Evolutionary conservation across 2,113 vertebrate species (phyloP).

Genomic region (Entosphenus tridentatus): DNA sequence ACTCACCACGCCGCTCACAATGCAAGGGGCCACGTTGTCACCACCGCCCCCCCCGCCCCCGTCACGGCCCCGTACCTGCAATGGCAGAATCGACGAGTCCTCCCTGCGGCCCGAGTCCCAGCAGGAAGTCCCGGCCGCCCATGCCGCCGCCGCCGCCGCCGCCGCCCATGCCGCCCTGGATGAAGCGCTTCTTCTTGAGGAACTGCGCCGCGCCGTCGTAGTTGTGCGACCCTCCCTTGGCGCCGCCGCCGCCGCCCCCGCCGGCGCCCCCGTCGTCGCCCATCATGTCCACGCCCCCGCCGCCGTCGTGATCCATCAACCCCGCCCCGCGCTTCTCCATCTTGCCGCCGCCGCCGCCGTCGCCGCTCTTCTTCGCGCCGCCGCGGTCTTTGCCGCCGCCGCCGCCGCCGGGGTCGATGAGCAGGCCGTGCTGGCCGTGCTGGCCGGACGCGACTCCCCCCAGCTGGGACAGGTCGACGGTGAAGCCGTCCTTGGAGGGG

Average conservation of each 20-base stretch:
- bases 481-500: neutral
- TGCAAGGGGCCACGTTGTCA: no score
- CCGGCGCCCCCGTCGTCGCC: neutral
- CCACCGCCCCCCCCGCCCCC: no score
- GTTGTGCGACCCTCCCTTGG: conserved; percentile 18
- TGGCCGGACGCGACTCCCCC: neutral
- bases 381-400: neutral
- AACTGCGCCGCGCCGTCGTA: conserved; percentile 99
- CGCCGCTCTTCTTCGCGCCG: neutral
- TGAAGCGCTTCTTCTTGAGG: conserved; percentile 87
- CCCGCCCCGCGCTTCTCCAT: neutral
- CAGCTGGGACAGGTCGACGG: neutral
- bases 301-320: neutral
- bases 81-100: neutral
- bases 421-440: neutral
- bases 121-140: neutral
- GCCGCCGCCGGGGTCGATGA: neutral
- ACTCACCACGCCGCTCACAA: no score
- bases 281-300: neutral
- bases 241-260: neutral
- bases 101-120: neutral
- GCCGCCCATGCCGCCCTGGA: conserved; percentile 26
- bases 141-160: neutral
- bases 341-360: neutral
- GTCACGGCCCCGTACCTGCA: neutral